These are phyloP conservation scores for Brachirus orientalis DNA, from an alignment of 2,113 vertebrate species.

Conservation along the genomic window DNA sequence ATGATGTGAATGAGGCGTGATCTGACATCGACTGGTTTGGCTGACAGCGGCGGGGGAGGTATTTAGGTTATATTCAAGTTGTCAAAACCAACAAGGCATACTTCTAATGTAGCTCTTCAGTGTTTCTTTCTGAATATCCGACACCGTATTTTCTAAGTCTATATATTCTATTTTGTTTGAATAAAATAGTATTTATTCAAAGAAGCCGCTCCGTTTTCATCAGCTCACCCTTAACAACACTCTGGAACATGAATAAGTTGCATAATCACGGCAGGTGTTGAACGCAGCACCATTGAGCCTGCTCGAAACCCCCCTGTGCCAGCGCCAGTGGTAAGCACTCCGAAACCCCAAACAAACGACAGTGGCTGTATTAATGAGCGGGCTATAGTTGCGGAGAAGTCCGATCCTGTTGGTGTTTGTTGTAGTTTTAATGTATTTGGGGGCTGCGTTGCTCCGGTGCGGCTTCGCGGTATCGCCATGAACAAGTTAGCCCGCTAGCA, in stretches of 20 bases:
- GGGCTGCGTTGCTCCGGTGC: constrained; percentile 7
- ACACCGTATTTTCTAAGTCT: accelerated
- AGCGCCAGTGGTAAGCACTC: constrained; percentile 72
- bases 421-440: background rate
- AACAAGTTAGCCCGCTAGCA: constrained; percentile 74
- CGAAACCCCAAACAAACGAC: constrained; percentile 81
- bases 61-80: constrained; percentile 62
- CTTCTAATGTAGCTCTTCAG: background rate
- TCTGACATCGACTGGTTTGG: constrained; percentile 61
- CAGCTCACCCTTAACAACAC: background rate
- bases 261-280: constrained; percentile 50
- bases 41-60: constrained; percentile 44
- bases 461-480: constrained; percentile 43
- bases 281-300: constrained; percentile 58
- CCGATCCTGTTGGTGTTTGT: background rate
- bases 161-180: accelerated
- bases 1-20: background rate
- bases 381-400: constrained; percentile 15
- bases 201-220: accelerated
- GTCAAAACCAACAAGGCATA: background rate
- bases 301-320: constrained; percentile 69
- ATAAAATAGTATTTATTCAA: accelerated
- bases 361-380: constrained; percentile 25
- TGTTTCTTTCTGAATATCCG: too few relatives aligned
- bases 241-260: constrained; percentile 32